Evolutionary conservation across 2,888 invertebrate species (phyloP).

Genomic region (Nebria salina): DNA sequence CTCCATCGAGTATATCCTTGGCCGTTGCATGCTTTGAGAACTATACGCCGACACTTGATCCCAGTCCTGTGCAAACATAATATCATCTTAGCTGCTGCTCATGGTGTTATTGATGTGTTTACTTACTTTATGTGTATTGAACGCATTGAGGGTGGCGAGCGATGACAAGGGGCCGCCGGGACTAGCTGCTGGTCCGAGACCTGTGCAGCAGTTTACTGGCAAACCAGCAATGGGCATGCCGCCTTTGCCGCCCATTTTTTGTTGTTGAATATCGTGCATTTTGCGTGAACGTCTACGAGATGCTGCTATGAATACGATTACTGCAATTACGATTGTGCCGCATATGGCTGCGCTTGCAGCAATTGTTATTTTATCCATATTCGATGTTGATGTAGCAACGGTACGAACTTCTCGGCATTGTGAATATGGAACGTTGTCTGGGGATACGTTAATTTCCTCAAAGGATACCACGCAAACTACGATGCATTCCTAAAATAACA

Average conservation of each 20-base stretch:
- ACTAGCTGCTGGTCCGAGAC: slow-evolving; percentile 76
- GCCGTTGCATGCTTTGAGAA: slow-evolving; percentile 87
- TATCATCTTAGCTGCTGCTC: slow-evolving; percentile 2
- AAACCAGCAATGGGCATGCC: slow-evolving; percentile 77
- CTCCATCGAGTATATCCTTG: slow-evolving; percentile 83
- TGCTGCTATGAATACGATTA: slow-evolving; percentile 89
- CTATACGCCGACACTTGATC: slow-evolving; percentile 92
- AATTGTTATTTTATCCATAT: slow-evolving; percentile 95
- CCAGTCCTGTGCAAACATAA: slow-evolving; percentile 69
- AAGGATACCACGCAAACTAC: slow-evolving; percentile 92
- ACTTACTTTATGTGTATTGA: slow-evolving; percentile 81
- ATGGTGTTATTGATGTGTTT: neutral
- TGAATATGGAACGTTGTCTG: slow-evolving; percentile 83
- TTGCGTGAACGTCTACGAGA: slow-evolving; percentile 82
- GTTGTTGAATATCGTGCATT: slow-evolving; percentile 76
- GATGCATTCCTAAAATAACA: slow-evolving; percentile 80
- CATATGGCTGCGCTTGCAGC: slow-evolving; percentile 93
- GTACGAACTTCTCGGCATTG: slow-evolving; percentile 92
- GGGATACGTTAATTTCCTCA: slow-evolving; percentile 88
- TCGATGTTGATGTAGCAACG: slow-evolving; percentile 81
- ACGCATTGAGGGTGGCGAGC: slow-evolving; percentile 84
- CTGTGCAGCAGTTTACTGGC: slow-evolving; percentile 83
- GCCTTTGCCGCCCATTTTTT: slow-evolving; percentile 68
- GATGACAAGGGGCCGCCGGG: slow-evolving; percentile 84
- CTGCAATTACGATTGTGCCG: slow-evolving; percentile 89